Percentiles rank a stretch among this genome's conserved stretches.
Conservation (phyloP, 1,140 invertebrate species). For the Saccostrea echinata region DNA sequence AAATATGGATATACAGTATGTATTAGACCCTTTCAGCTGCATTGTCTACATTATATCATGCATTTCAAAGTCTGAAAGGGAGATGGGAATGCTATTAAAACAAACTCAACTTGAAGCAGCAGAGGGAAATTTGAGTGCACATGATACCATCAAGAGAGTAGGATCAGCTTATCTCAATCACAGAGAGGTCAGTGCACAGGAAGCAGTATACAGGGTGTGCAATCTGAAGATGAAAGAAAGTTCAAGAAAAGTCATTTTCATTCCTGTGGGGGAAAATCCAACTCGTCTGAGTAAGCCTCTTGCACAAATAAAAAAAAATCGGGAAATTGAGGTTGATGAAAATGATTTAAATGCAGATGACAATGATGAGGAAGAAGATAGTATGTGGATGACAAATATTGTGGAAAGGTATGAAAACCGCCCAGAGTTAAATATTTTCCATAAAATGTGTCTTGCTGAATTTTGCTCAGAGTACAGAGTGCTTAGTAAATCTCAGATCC, state of each 20-base stretch:
- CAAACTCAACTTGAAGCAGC: background rate
- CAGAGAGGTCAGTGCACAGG: constrained; percentile 55
- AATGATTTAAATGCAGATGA: background rate
- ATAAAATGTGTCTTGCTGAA: constrained; percentile 43
- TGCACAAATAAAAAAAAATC: background rate
- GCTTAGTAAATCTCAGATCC: constrained; percentile 30
- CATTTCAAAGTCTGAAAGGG: constrained; percentile 56
- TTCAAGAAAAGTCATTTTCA: constrained; percentile 51
- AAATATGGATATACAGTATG: constrained; percentile 58
- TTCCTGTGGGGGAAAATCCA: constrained; percentile 54
- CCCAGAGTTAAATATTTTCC: background rate
- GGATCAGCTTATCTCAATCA: constrained; percentile 52
- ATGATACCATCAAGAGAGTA: constrained; percentile 49
- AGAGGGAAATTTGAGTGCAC: constrained; percentile 44
- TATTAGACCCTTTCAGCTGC: constrained; percentile 53
- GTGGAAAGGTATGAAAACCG: constrained; percentile 20
- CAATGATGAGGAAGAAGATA: background rate
- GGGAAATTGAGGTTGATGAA: too few species aligned
- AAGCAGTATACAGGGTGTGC: constrained; percentile 52
- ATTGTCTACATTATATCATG: constrained; percentile 56
- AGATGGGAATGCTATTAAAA: too few species aligned
- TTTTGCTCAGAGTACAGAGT: constrained; percentile 53
- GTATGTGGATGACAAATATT: constrained; percentile 31
- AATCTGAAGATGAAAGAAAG: constrained; percentile 55
- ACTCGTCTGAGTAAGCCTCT: constrained; percentile 41